phyloP scores from a whole-genome alignment of 2,797 vertebrate genomes.

The Halcyon leucocephala region DNA sequence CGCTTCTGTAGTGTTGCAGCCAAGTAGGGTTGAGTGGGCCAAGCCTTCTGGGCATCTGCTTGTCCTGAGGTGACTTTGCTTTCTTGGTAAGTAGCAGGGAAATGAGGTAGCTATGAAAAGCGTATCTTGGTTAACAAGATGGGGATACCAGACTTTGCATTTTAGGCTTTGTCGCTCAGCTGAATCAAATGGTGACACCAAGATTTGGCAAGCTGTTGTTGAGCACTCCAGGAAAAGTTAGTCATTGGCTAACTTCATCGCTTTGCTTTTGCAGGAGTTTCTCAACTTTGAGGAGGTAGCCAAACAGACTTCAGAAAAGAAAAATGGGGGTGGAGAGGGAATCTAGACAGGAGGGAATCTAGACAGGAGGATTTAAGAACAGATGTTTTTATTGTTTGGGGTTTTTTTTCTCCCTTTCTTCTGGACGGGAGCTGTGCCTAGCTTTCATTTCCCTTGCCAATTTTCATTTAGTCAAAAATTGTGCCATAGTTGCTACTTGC shows the following conservation, averaged over 20 bases:
- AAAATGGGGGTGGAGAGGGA: background rate
- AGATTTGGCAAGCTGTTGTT: background rate
- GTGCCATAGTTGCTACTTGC: background rate
- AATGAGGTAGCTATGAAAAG: background rate
- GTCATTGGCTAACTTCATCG: background rate
- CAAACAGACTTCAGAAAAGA: background rate
- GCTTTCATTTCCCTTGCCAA: background rate
- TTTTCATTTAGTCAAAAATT: background rate
- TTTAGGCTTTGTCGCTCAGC: background rate
- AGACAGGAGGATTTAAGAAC: background rate
- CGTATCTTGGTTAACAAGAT: background rate
- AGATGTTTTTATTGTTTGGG: background rate
- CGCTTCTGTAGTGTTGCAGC: background rate
- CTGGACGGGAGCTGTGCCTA: background rate
- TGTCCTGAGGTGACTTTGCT: conserved; percentile 13
- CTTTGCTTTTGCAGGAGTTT: background rate
- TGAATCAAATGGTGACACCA: background rate
- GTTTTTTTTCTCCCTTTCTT: background rate
- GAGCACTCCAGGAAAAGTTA: background rate
- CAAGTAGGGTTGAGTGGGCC: background rate
- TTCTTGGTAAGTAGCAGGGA: background rate
- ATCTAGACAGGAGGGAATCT: background rate
- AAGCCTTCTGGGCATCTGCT: conserved; percentile 1
- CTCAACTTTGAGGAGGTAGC: background rate
- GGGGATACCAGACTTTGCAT: background rate